Base-by-base conservation (phyloP, 2,113 vertebrate genomes). In the Sceloporus undulatus region DNA sequence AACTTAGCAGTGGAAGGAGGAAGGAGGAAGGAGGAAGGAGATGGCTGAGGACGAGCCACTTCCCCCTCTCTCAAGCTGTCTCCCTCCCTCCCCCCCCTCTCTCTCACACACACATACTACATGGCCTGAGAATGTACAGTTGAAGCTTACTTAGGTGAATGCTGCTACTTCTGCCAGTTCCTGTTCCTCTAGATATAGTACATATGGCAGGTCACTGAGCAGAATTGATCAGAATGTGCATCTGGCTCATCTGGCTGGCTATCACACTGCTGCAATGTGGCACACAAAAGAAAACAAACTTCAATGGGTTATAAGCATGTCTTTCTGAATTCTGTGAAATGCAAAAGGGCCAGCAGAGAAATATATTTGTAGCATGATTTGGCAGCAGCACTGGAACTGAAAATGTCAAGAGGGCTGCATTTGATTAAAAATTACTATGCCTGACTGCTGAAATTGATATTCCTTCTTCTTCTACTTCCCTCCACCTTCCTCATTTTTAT, bases 371-470 rank as follows among this genome's bases (percentile, higher is more conserved):
- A 38, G 75, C n/a, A 1, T 38, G 86, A 74, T 40, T 38, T 77
- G 83, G 88, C 87, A 81, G 93, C 76, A 82, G 78, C 18, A 5
- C 1, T 52, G 56, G 66, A 85, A 13, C n/a, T 8, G 23, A 83
- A 85, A 54, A 21, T 85, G 84, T 92, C 90, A 62, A 66, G 59
- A 87, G 87, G 88, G 88, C 79, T 90, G 86, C 78, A 56, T 93
- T 92, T 93, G 92, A 92, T 95, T 91, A 95, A 89, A 94, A 92
- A 90, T 94, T 68, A 78, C 10, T 75, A 80, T 92, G 91, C 86
- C 92, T 93, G 86, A 91, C 84, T 94, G 92, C 88, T 92, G 87
- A 74, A 68, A 85, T 73, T 68, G 48, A 77, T 81, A 84, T 25
- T 34, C 16, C 19, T 29, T 4, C 0, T 16, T 1, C 38, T 0